Evolutionary conservation across 2,888 invertebrate genomes (phyloP), one percentile per base, ranked within the genome.

Genomic region (Ectropis crepuscularia): DNA sequence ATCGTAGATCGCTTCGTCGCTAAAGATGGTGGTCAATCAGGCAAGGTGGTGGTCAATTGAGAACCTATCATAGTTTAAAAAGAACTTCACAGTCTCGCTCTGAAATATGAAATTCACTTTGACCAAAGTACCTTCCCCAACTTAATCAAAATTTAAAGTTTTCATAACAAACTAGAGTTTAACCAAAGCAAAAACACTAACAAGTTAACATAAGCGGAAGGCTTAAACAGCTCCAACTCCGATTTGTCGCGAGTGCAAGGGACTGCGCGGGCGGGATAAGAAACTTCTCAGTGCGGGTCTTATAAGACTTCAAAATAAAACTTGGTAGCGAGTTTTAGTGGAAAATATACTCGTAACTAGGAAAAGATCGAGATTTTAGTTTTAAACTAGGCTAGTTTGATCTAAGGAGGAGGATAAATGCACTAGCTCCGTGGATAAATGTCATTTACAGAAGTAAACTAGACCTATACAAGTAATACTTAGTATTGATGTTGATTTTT

Each of bases 241-340:
- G 76, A 79, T 81, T 80, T 80, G 80, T 82, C 79, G 77, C 78
- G 75, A 76, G 73, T 75, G 66, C 62, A 66, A 63, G 71, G 76
- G 71, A 77, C 82, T 86, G 86, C 74, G 74, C 68, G 78, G 72
- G 76, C 74, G 69, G 79, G 87, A 87, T 88, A 87, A 85, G 80
- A 75, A 82, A 85, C 74, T 87, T 83, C 71, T 60, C 67, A 77
- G 74, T 42, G 75, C 71, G 76, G 77, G 74, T 80, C 79, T 80
- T 77, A 78, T 77, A 79, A 79, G 78, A 82, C 81, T 83, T 77
- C 73, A 72, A 73, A 77, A 76, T 75, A 74, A 62, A 76, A 77
- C 69, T 80, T 77, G 41, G 53, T 60, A 57, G 72, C 45, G 62
- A 55, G 68, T 70, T 68, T 67, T 65, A 60, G 57, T 10, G 65